phyloP scores from a whole-genome alignment of 2,797 vertebrate species.

The Scolopax bukidnonensis region DNA sequence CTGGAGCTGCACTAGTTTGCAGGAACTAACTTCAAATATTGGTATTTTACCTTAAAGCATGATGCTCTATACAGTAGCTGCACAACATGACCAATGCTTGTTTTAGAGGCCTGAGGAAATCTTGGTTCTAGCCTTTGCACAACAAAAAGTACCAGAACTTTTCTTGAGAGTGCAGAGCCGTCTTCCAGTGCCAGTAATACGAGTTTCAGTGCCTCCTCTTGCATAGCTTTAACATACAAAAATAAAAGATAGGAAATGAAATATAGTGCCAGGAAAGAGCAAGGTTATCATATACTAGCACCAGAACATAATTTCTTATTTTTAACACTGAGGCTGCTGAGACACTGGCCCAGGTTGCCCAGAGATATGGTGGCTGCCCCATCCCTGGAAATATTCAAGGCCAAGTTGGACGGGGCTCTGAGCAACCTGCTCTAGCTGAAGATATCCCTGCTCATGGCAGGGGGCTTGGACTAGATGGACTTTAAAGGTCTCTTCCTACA shows the following conservation, averaged over 20 bases:
- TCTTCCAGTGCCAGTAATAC: conserved; percentile 94
- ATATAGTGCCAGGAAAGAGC: background rate
- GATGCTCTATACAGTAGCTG: conserved; percentile 96
- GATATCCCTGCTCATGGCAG: background rate
- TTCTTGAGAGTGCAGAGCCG: conserved; percentile 93
- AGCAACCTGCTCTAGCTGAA: background rate
- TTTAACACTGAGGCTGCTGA: background rate
- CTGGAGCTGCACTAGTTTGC: background rate
- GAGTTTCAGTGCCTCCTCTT: conserved; percentile 94
- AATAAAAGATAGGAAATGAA: background rate
- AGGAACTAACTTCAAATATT: background rate
- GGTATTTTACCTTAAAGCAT: conserved; percentile 90
- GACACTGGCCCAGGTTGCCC: background rate
- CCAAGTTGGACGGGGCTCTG: background rate
- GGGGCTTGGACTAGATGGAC: background rate
- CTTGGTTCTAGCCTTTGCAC: conserved; percentile 94
- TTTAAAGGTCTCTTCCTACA: background rate
- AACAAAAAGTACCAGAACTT: conserved; percentile 96
- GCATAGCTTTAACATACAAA: conserved; percentile 86
- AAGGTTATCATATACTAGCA: background rate
- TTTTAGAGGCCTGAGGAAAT: conserved; percentile 97
- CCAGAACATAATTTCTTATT: background rate
- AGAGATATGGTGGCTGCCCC: background rate
- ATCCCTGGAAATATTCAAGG: background rate
- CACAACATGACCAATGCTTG: conserved; percentile 96